Evolutionary conservation across 2,888 invertebrate genomes (phyloP).

Genomic region (Cantharis lateralis): DNA sequence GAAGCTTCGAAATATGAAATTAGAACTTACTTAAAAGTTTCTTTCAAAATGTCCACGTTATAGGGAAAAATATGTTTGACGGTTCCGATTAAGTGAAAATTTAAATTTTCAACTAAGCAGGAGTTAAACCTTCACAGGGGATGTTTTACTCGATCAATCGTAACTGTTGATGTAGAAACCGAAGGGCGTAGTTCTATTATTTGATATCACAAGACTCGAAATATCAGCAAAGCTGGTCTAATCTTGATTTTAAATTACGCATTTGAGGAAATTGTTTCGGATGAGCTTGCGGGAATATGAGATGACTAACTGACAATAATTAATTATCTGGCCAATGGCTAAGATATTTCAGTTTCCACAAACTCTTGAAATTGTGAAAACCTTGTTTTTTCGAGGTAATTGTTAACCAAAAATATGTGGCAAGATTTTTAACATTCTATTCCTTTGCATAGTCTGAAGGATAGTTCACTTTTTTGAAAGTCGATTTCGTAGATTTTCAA

Average conservation of each 20-base stretch:
- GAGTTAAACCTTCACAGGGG: background rate
- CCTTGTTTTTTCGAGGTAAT: no score
- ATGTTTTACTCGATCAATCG: background rate
- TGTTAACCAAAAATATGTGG: no score
- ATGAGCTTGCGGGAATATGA: background rate
- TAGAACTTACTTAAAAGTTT: background rate
- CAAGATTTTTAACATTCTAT: no score
- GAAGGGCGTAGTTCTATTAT: background rate
- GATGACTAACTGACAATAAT: no score
- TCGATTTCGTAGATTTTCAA: no score
- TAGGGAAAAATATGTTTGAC: background rate
- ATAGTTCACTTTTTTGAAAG: no score
- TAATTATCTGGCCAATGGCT: no score
- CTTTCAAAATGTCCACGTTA: background rate
- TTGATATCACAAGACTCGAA: background rate
- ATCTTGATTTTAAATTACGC: background rate
- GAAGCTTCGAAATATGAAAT: background rate
- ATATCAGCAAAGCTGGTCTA: background rate
- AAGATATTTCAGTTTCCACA: no score
- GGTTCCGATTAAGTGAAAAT: background rate
- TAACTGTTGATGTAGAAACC: background rate
- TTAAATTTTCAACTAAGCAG: background rate
- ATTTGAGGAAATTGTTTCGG: background rate
- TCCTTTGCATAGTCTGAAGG: no score
- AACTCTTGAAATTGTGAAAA: no score